Percentiles rank a stretch among this genome's conserved stretches.
Conservation (phyloP, 2,113 vertebrate genomes). For the Bufo bufo region DNA sequence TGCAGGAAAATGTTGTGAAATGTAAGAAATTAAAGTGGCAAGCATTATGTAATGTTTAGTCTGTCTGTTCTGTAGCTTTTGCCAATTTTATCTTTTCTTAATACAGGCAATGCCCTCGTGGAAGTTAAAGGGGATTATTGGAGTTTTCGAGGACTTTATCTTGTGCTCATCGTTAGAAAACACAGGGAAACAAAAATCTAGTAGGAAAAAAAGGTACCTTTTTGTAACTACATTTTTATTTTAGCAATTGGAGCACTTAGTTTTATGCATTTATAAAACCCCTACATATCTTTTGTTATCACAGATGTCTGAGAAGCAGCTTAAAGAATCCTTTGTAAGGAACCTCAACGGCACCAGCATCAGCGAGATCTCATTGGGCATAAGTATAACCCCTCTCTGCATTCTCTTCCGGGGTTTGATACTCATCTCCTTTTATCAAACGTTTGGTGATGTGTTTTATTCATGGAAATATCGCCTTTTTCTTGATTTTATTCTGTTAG, state of each 20-base stretch:
- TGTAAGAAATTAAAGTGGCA: too few species aligned
- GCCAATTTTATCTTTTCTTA: too few species aligned
- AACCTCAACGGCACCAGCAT: conserved; percentile 89
- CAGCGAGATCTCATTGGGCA: conserved; percentile 80
- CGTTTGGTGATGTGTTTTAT: conserved; percentile 64
- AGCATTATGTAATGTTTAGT: too few species aligned
- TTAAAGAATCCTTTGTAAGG: conserved; percentile 90
- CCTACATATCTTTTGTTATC: not conserved
- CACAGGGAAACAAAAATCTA: too few species aligned
- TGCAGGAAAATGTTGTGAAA: too few species aligned
- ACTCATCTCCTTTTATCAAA: conserved; percentile 72
- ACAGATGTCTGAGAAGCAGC: conserved; percentile 77
- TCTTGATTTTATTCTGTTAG: conserved; percentile 80
- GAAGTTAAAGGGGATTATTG: too few species aligned
- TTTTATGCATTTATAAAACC: not conserved
- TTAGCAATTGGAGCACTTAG: not conserved
- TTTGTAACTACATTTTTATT: not conserved
- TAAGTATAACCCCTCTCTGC: conserved; percentile 79
- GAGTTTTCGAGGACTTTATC: too few species aligned
- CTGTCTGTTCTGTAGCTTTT: too few species aligned
- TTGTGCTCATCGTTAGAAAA: too few species aligned
- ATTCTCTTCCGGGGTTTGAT: conserved; percentile 83
- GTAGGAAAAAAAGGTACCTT: not conserved
- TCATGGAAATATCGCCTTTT: conserved; percentile 73
- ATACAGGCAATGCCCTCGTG: too few species aligned